Conservation (phyloP, 2,113 vertebrate species). For the Puma concolor region DNA sequence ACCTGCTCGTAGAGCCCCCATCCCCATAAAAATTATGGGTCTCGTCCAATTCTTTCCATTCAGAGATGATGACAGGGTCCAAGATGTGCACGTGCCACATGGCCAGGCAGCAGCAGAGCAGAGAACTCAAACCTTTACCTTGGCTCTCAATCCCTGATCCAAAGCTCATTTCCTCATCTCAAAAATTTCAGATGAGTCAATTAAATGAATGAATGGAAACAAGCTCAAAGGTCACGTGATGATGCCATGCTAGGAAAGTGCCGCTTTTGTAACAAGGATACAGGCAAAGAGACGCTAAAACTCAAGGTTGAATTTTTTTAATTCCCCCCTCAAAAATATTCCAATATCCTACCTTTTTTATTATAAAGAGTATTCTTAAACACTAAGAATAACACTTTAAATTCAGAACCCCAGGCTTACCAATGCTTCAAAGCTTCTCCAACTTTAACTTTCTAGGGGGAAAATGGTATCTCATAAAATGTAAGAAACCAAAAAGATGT, state of each 20-base stretch:
- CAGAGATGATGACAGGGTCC: not conserved
- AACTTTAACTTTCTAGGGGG: not conserved
- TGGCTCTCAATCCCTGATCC: not conserved
- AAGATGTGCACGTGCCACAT: not conserved
- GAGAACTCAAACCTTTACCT: not conserved
- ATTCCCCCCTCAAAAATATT: not conserved
- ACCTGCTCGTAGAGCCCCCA: not conserved
- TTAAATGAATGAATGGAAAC: not conserved
- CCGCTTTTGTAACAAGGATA: not conserved
- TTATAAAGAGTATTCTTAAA: not conserved
- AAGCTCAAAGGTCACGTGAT: not conserved
- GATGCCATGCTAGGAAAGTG: not conserved
- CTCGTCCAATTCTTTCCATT: not conserved
- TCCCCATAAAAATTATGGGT: not conserved
- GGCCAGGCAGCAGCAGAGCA: not conserved
- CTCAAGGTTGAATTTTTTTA: not conserved
- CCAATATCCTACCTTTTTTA: not conserved
- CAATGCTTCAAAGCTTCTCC: not conserved
- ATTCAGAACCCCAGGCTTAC: not conserved
- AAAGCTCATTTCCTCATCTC: not conserved
- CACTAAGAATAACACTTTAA: not conserved
- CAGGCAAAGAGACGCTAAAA: not conserved
- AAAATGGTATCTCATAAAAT: not conserved
- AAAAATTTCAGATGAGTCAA: not conserved
- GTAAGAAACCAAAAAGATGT: not conserved